Percentiles rank a stretch among this genome's conserved stretches.
These are phyloP conservation scores for Lepidonotus clava DNA, from an alignment of 2,888 invertebrate species.

Conservation along the genomic window DNA sequence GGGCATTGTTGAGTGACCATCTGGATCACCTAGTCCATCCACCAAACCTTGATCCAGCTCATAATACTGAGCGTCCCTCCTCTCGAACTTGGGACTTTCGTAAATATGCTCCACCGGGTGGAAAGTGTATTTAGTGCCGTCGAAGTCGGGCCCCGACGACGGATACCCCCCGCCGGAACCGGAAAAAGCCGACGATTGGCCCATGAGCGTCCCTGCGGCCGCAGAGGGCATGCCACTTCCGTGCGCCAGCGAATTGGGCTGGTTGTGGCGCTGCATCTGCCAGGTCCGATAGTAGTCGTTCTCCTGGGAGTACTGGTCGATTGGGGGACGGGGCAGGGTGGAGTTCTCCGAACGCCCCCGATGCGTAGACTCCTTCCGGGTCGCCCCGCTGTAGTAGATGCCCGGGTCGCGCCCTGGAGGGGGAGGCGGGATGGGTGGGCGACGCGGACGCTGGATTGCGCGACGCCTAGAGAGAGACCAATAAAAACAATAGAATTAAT, in stretches of 20 bases:
- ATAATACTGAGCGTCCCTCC: conserved; percentile 48
- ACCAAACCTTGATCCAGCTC: conserved; percentile 50
- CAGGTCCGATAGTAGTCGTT: conserved; percentile 55
- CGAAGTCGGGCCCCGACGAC: background rate
- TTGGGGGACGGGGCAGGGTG: conserved; percentile 19
- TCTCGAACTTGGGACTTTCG: conserved; percentile 52
- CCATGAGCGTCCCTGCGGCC: background rate
- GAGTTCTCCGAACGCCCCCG: conserved; percentile 7
- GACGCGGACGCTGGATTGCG: conserved; percentile 1
- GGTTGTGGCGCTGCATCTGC: conserved; percentile 52
- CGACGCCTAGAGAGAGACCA: background rate
- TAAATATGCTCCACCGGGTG: conserved; percentile 49
- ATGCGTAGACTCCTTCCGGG: conserved; percentile 36
- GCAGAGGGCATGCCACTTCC: background rate
- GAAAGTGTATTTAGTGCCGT: conserved; percentile 39
- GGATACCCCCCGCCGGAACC: background rate
- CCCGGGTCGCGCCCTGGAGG: background rate
- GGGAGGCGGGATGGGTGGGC: background rate
- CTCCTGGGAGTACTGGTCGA: conserved; percentile 43
- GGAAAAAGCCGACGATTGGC: background rate
- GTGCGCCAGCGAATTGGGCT: background rate
- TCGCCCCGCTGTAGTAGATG: conserved; percentile 47
- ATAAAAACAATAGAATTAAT: background rate
- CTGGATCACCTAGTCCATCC: background rate
- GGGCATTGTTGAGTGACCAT: background rate